Percentiles rank a stretch among this genome's conserved stretches.
Evolutionary conservation across 1,140 invertebrate species (phyloP).

Genomic region (Phocides pigmalion): DNA sequence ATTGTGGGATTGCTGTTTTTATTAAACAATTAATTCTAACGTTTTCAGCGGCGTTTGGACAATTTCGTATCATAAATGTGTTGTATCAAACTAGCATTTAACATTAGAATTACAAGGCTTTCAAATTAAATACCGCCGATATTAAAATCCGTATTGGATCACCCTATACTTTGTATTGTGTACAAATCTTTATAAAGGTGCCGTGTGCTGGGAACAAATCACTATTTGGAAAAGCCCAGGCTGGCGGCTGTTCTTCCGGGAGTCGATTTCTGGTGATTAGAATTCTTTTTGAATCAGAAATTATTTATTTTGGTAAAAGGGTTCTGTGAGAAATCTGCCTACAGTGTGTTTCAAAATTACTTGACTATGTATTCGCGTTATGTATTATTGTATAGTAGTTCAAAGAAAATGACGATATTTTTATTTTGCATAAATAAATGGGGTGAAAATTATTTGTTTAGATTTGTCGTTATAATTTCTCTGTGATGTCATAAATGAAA

Average conservation of each 20-base stretch:
- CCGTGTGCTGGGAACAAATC: conserved; percentile 22
- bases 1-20: too few relatives aligned
- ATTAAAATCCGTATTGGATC: too few relatives aligned
- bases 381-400: neutral
- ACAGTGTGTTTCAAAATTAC: neutral
- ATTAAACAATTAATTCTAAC: too few relatives aligned
- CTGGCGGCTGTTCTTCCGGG: conserved; percentile 11
- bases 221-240: conserved; percentile 20
- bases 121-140: too few relatives aligned
- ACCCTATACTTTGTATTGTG: conserved; percentile 9
- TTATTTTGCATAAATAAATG: too few relatives aligned
- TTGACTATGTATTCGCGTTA: neutral
- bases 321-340: neutral
- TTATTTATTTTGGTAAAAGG: conserved; percentile 26
- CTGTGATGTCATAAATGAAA: too few relatives aligned
- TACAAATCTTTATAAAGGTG: conserved; percentile 12
- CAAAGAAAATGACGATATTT: neutral
- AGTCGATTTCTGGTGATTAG: conserved; percentile 24
- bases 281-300: conserved; percentile 26
- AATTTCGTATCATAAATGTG: too few relatives aligned
- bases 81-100: too few relatives aligned
- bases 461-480: too few relatives aligned
- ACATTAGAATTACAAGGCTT: too few relatives aligned
- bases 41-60: too few relatives aligned
- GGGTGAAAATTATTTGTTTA: too few relatives aligned